These are phyloP conservation scores for Taeniopygia guttata DNA, from an alignment of 2,797 vertebrate species.

Conservation along the genomic window DNA sequence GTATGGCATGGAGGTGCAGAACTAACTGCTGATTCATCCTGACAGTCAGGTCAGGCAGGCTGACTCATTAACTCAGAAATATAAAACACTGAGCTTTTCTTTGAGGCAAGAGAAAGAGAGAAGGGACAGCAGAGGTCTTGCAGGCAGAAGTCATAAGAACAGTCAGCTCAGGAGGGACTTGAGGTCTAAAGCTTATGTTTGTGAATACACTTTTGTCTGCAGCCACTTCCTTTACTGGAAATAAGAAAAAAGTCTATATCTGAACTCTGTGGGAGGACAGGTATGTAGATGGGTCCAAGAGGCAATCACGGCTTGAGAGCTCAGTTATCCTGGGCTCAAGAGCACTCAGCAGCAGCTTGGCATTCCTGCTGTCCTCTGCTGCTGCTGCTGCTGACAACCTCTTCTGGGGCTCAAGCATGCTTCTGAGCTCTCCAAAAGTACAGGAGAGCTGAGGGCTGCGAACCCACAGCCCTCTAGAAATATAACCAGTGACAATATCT, in stretches of 20 bases:
- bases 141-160: neutral
- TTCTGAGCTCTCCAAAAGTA: neutral
- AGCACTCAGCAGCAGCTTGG: neutral
- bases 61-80: neutral
- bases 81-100: neutral
- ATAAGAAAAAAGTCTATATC: neutral
- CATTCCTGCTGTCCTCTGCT: neutral
- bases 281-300: neutral
- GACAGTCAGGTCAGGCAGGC: slow-evolving; percentile 5
- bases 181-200: neutral
- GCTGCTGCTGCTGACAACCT: neutral
- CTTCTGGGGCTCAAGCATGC: neutral
- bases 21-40: slow-evolving; percentile 16
- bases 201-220: neutral
- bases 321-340: neutral
- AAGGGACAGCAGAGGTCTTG: neutral
- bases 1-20: neutral
- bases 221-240: neutral
- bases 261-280: neutral
- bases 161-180: neutral
- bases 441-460: neutral
- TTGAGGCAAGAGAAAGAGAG: neutral
- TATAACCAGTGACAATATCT: neutral
- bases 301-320: neutral
- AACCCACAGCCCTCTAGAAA: neutral